Conservation (phyloP, 2,113 vertebrate species). For the Strix aluco region DNA sequence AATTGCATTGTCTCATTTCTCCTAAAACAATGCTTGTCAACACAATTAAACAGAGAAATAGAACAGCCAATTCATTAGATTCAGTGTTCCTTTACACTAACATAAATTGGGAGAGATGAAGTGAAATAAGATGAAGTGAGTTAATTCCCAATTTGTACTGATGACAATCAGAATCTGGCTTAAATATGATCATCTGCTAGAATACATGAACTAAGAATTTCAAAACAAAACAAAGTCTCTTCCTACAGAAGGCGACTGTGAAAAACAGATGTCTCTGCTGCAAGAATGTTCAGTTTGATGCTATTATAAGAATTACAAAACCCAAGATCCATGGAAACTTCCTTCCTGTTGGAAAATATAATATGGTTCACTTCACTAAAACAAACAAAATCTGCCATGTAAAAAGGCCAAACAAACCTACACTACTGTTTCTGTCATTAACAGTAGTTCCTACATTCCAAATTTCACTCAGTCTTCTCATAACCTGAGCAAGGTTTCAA, state of each 20-base stretch:
- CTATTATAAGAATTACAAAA: slow-evolving; percentile 36
- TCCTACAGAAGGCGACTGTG: slow-evolving; percentile 41
- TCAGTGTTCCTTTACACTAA: slow-evolving; percentile 21
- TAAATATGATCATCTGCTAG: slow-evolving; percentile 46
- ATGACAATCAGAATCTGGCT: slow-evolving; percentile 52
- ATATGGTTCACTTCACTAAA: slow-evolving; percentile 19
- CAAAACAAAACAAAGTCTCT: slow-evolving; percentile 36
- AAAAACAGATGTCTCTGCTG: slow-evolving; percentile 52
- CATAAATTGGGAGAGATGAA: slow-evolving; percentile 18
- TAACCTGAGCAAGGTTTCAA: neutral
- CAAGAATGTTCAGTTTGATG: slow-evolving; percentile 35
- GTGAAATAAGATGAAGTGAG: slow-evolving; percentile 6
- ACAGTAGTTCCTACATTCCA: neutral
- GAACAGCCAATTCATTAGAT: slow-evolving; percentile 19
- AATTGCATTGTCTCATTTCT: slow-evolving; percentile 14
- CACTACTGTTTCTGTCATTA: neutral
- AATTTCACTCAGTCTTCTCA: neutral
- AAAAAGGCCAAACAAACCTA: slow-evolving; percentile 14
- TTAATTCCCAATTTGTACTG: slow-evolving; percentile 34
- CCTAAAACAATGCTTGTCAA: slow-evolving; percentile 24
- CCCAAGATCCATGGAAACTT: neutral
- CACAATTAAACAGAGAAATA: slow-evolving; percentile 20
- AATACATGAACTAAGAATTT: slow-evolving; percentile 34
- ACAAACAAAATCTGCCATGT: slow-evolving; percentile 38
- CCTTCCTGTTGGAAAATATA: slow-evolving; percentile 47